phyloP scores from a whole-genome alignment of 2,888 invertebrate genomes.

The Lacanobia wlatinum region DNA sequence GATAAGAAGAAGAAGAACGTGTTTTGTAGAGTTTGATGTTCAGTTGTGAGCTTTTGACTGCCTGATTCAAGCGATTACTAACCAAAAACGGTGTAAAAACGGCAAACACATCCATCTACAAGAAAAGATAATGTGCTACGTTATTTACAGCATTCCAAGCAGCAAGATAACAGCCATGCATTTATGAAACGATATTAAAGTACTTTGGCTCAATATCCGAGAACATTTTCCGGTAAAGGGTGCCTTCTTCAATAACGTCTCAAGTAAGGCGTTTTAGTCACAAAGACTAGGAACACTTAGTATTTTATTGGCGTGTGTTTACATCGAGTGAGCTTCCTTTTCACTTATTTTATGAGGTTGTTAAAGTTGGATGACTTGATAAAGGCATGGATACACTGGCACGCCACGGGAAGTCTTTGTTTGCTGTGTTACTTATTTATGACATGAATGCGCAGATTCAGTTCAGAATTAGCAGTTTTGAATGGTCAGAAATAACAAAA shows the following conservation, averaged over 20 bases:
- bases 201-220: slow-evolving; percentile 44
- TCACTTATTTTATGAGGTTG: slow-evolving; percentile 74
- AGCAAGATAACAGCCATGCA: slow-evolving; percentile 34
- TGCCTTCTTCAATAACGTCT: slow-evolving; percentile 37
- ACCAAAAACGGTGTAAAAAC: not conserved
- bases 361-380: slow-evolving; percentile 78
- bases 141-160: slow-evolving; percentile 13
- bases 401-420: not conserved
- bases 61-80: not conserved
- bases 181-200: slow-evolving; percentile 49
- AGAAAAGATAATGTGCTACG: not conserved
- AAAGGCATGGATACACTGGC: slow-evolving; percentile 56
- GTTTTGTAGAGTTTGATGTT: not conserved
- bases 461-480: no score
- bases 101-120: not conserved
- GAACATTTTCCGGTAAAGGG: slow-evolving; percentile 32
- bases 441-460: not conserved
- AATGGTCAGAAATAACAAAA: not conserved
- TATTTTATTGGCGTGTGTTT: slow-evolving; percentile 67
- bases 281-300: slow-evolving; percentile 51
- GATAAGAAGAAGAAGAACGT: no score
- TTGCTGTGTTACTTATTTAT: not conserved
- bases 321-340: slow-evolving; percentile 68
- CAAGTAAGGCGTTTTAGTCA: slow-evolving; percentile 24
- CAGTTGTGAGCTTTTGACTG: not conserved